Evolutionary conservation across 2,113 vertebrate genomes (phyloP).

Genomic region (Hippocampus comes): DNA sequence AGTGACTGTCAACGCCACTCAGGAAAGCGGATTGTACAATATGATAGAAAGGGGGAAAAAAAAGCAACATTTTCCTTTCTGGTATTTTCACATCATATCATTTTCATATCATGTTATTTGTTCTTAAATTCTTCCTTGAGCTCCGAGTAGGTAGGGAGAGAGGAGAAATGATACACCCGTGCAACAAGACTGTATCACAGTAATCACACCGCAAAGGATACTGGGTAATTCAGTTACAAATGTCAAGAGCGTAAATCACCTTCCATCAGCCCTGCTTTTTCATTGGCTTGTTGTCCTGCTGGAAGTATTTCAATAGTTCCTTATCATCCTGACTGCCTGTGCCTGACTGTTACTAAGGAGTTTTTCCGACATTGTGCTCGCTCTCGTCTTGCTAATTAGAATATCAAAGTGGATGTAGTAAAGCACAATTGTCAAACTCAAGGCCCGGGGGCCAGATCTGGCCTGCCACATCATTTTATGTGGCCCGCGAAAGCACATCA

Average conservation of each 20-base stretch:
- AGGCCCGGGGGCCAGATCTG: no score
- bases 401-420: no score
- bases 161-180: slow-evolving; percentile 34
- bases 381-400: background rate
- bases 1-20: slow-evolving; percentile 14
- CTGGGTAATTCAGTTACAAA: slow-evolving; percentile 78
- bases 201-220: slow-evolving; percentile 71
- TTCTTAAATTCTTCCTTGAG: slow-evolving; percentile 21
- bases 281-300: slow-evolving; percentile 55
- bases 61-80: slow-evolving; percentile 12
- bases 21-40: slow-evolving; percentile 22
- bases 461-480: no score
- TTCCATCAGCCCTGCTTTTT: slow-evolving; percentile 70
- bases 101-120: slow-evolving; percentile 24
- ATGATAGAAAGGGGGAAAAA: background rate
- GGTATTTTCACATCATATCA: slow-evolving; percentile 25
- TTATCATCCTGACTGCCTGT: slow-evolving; percentile 28
- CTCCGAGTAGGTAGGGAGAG: slow-evolving; percentile 28
- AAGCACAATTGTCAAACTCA: no score
- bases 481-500: no score
- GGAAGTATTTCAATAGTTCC: slow-evolving; percentile 44
- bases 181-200: slow-evolving; percentile 64
- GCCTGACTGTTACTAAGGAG: slow-evolving; percentile 8
- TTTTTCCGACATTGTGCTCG: slow-evolving; percentile 23
- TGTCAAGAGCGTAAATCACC: slow-evolving; percentile 79